phyloP scores from a whole-genome alignment of 2,113 vertebrate species.

The Rattus rattus region DNA sequence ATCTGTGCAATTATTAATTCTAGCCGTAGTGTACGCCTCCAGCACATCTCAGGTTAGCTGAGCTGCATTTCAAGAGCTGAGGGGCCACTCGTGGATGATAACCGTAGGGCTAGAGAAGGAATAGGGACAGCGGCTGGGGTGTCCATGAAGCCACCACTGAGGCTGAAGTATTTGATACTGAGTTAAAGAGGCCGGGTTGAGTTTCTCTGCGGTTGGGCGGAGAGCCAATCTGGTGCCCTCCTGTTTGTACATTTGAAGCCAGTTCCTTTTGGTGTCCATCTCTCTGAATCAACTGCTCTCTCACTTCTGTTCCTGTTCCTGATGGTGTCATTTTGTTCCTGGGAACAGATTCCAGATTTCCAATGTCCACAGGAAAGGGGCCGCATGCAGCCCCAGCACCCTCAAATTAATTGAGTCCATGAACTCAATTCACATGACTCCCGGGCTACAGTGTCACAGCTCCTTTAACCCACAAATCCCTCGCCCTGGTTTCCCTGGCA shows the following conservation, averaged over 20 bases:
- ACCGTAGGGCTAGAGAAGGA: not conserved
- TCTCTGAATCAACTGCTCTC: not conserved
- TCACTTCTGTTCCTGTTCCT: not conserved
- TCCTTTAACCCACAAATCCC: not conserved
- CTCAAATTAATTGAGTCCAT: not conserved
- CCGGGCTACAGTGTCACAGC: not conserved
- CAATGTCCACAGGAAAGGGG: not conserved
- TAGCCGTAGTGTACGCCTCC: not conserved
- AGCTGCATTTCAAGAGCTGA: not conserved
- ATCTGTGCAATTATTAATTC: not conserved
- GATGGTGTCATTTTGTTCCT: not conserved
- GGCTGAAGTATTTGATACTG: not conserved
- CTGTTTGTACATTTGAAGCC: conserved; percentile 17
- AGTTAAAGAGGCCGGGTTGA: conserved; percentile 27
- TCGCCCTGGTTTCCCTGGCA: not conserved
- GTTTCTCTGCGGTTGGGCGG: not conserved
- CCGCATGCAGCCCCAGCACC: too few relatives aligned
- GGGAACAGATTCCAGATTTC: not conserved
- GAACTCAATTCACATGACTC: not conserved
- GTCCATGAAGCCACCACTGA: not conserved
- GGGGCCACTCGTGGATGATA: not conserved
- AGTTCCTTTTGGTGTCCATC: not conserved
- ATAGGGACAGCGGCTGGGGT: not conserved
- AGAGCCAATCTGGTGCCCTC: not conserved
- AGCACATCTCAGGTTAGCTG: not conserved